Percentiles rank a stretch among this genome's conserved stretches.
Conservation (phyloP, 2,888 invertebrate genomes). For the Agrilus mali region DNA sequence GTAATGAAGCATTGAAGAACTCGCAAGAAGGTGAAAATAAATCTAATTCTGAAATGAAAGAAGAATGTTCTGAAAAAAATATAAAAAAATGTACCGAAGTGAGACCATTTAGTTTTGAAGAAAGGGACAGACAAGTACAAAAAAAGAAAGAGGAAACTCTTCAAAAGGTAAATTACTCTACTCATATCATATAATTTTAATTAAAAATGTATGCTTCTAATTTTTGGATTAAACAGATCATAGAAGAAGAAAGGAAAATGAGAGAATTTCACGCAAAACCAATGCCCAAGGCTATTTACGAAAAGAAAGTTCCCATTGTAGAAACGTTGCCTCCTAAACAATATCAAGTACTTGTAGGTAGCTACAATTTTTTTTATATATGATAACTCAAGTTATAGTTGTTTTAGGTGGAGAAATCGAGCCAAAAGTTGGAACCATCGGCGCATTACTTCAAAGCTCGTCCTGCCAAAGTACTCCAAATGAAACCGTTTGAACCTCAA, state of each 20-base stretch:
- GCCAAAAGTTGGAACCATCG: too few species aligned
- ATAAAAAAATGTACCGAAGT: conserved; percentile 11
- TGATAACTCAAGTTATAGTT: too few species aligned
- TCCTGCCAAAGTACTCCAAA: conserved; percentile 46
- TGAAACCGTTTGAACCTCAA: conserved; percentile 52
- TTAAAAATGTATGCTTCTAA: background rate
- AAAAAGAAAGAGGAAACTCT: conserved; percentile 48
- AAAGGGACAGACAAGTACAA: conserved; percentile 43
- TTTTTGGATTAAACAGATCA: conserved; percentile 21
- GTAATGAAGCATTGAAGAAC: background rate
- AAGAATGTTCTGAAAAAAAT: conserved; percentile 1
- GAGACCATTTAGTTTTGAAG: conserved; percentile 57
- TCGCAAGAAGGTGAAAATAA: background rate
- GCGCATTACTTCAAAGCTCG: conserved; percentile 44
- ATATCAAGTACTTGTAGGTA: too few species aligned
- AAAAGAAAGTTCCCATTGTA: too few species aligned
- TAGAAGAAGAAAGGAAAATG: conserved; percentile 47
- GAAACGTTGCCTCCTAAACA: too few species aligned
- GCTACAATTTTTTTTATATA: too few species aligned
- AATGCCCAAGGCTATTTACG: conserved; percentile 33
- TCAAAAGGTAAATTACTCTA: conserved; percentile 27
- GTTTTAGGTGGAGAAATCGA: too few species aligned
- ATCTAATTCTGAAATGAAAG: too few species aligned
- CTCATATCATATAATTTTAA: background rate
- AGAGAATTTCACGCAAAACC: conserved; percentile 60